Evolutionary conservation across 92 coral and sea anemone species (phyloP), one percentile per base, ranked within the genome.

Genomic region (Metridium senile): DNA sequence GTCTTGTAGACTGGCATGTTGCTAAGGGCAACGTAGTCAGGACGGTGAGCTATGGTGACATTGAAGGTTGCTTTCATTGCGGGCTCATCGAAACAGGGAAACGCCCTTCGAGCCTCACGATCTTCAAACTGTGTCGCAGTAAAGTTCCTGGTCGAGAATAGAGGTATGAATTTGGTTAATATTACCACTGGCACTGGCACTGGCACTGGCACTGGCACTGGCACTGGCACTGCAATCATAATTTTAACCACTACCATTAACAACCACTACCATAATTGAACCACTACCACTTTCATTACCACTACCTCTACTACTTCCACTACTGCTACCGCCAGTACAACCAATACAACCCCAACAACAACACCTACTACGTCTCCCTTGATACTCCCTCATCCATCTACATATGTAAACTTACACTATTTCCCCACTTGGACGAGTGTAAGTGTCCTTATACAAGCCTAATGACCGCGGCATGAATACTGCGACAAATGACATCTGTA

Each of bases 61-160:
- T 66, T 93, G 26, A 88, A 93, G 0, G 93, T 91, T 45, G 98
- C 97, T 73, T 93, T 93, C 82, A 91, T 76, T 17, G 93, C 97
- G n/a, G 98, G 98, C 59, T 93, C 98, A 58, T 93, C 98, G 74
- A 93, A 93, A 64, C 98, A 93, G 11, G 98, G 98, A 65, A 93
- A 81, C 0, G 98, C 97, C 51, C 73, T 85, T 26, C 98, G 93
- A 29, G 98, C 98, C 10, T 82, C 75, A 1, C 83, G 76, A 10
- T 97, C 88, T 43, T 93, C 90, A 58, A 93, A 93, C 79, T 93
- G 97, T 22, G 98, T 93, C 11, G 93, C 97, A 52, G 89, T 97
- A 30, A 82, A 85, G 65, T 87, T 82, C 63, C 94, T 90, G 74
- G 49, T 39, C 13, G 49, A 39, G 49, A 39, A 4, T 4, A 13